Conservation (phyloP, 2,888 invertebrate species). For the Rhingia campestris region DNA sequence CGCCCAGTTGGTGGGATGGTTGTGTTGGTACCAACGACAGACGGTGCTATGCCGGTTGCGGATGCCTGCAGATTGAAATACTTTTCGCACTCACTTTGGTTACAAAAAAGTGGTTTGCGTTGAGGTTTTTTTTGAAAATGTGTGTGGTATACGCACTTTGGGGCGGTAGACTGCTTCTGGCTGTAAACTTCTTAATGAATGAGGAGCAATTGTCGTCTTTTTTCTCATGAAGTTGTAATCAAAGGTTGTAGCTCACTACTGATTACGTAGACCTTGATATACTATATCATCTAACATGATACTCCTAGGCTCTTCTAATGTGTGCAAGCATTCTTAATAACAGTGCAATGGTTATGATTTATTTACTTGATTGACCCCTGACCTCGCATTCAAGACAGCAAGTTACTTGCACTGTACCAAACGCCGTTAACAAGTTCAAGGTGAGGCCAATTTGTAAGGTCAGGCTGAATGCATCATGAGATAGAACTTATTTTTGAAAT, state of each 20-base stretch:
- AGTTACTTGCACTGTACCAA: not conserved
- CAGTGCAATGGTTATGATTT: not conserved
- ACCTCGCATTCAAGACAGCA: not conserved
- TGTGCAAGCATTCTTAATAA: too few relatives aligned
- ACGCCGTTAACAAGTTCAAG: constrained; percentile 30
- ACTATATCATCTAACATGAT: too few relatives aligned
- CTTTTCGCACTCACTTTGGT: not conserved
- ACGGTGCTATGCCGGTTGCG: not conserved
- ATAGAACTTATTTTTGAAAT: not conserved
- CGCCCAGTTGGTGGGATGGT: constrained; percentile 10
- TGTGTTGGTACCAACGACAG: not conserved
- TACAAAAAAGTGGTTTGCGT: not conserved
- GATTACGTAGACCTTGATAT: too few relatives aligned
- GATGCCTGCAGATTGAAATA: constrained; percentile 15
- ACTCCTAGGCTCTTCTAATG: too few relatives aligned
- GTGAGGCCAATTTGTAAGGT: not conserved
- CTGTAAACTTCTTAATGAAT: not conserved
- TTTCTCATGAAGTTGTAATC: not conserved
- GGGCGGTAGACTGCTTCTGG: constrained; percentile 11
- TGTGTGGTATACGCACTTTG: not conserved
- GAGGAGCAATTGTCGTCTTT: not conserved
- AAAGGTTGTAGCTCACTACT: not conserved
- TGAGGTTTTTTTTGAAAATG: constrained; percentile 1
- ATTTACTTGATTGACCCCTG: not conserved
- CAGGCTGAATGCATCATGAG: constrained; percentile 15